Evolutionary conservation across 2,797 vertebrate genomes (phyloP).

Genomic region (Brachyrhaphis roseni): DNA sequence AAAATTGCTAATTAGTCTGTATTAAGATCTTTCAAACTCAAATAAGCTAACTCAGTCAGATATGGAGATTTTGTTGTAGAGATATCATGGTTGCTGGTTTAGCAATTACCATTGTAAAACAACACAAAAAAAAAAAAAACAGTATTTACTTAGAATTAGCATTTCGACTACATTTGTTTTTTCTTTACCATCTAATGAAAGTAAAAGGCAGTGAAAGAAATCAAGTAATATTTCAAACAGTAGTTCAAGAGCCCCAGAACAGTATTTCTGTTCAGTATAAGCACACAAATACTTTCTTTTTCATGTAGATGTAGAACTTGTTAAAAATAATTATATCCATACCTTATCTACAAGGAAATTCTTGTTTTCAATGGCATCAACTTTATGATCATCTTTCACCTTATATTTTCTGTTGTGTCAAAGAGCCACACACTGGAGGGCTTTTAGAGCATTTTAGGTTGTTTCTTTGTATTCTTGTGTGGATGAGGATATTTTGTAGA

Average conservation of each 20-base stretch:
- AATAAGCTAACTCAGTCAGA: background rate
- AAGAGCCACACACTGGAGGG: background rate
- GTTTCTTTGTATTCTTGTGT: background rate
- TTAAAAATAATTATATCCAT: background rate
- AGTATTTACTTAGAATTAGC: background rate
- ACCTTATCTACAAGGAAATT: background rate
- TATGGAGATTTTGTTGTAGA: background rate
- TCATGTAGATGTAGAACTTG: background rate
- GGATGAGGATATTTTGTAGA: background rate
- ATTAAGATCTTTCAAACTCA: background rate
- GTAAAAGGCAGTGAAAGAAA: background rate
- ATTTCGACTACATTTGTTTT: background rate
- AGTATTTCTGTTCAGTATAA: background rate
- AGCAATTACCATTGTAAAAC: background rate
- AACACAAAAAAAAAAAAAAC: background rate
- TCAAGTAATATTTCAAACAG: background rate
- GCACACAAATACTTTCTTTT: background rate
- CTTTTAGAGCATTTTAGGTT: background rate
- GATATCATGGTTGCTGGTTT: background rate
- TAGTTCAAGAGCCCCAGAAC: background rate
- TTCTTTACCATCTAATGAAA: background rate
- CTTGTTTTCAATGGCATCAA: background rate
- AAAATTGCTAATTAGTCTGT: background rate
- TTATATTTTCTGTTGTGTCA: background rate
- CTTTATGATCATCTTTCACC: background rate